A percentile compares a stretch with the other conserved stretches of the same genome.
Evolutionary conservation across 2,113 vertebrate genomes (phyloP).

Genomic region (Saguinus imperator): DNA sequence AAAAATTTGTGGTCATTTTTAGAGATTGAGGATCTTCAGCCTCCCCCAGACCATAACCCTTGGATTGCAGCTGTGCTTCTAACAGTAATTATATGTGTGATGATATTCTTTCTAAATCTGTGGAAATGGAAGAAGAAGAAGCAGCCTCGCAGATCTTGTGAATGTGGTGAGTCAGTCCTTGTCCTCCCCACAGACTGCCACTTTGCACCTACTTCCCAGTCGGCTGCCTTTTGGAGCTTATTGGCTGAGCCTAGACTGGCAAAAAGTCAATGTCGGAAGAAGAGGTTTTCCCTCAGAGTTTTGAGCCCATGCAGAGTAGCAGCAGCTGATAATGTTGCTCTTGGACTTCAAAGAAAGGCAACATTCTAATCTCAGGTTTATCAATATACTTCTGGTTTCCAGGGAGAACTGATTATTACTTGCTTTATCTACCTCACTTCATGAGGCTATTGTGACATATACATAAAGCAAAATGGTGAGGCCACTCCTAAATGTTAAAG

Average conservation of each 20-base stretch:
- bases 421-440: background rate
- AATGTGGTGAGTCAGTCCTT: slow-evolving; percentile 59
- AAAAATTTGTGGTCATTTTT: slow-evolving; percentile 65
- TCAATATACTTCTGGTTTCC: background rate
- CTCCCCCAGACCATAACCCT: rapidly evolving
- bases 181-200: background rate
- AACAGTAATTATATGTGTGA: rapidly evolving
- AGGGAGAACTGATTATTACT: background rate
- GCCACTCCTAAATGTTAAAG: background rate
- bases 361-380: background rate
- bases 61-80: background rate
- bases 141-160: background rate
- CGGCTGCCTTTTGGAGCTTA: background rate
- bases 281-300: background rate
- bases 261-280: background rate
- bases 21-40: background rate
- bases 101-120: rapidly evolving
- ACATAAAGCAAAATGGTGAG: background rate
- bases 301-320: background rate
- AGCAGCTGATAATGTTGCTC: background rate
- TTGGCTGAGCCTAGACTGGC: background rate
- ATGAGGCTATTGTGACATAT: background rate
- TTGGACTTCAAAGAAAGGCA: slow-evolving; percentile 1
- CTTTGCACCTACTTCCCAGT: background rate
- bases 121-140: background rate